Evolutionary conservation across 1,140 invertebrate species (phyloP).

Genomic region (Ectropis grisescens): DNA sequence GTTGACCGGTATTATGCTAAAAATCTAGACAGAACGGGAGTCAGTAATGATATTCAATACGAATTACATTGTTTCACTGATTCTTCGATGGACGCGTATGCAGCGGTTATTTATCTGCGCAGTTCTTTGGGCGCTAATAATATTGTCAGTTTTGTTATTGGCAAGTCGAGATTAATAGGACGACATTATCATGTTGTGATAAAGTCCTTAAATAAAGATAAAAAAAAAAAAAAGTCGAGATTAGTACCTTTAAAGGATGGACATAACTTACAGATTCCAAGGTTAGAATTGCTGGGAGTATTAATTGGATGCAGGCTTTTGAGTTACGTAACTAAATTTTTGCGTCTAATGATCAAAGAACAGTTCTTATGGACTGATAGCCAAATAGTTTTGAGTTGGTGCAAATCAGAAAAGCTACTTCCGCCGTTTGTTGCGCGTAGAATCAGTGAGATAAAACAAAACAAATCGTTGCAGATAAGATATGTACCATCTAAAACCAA

Average conservation of each 20-base stretch:
- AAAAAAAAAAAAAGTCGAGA: too few relatives aligned
- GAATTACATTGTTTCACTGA: slow-evolving; percentile 11
- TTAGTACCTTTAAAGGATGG: slow-evolving; percentile 9
- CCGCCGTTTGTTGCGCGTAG: slow-evolving; percentile 13
- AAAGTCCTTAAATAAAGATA: too few relatives aligned
- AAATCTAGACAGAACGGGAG: neutral
- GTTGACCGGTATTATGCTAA: slow-evolving; percentile 4
- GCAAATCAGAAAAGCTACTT: slow-evolving; percentile 13
- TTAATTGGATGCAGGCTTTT: slow-evolving; percentile 14
- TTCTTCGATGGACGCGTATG: slow-evolving; percentile 9
- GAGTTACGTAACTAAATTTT: slow-evolving; percentile 8
- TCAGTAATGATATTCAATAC: neutral
- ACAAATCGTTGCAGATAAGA: slow-evolving; percentile 1
- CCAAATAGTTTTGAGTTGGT: slow-evolving; percentile 13
- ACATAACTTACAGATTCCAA: slow-evolving; percentile 14
- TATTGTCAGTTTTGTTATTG: slow-evolving; percentile 14
- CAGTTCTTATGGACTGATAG: slow-evolving; percentile 18
- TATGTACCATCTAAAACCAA: slow-evolving; percentile 7
- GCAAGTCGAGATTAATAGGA: slow-evolving; percentile 12
- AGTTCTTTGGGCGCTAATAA: slow-evolving; percentile 1
- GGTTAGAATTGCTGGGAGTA: slow-evolving; percentile 11
- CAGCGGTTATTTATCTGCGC: slow-evolving; percentile 12
- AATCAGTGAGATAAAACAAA: slow-evolving; percentile 9
- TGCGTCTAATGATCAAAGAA: slow-evolving; percentile 3
- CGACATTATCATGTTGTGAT: too few relatives aligned